Evolutionary conservation across 2,113 vertebrate species (phyloP), one percentile per base, ranked within the genome.

Genomic region (Carassius carassius): DNA sequence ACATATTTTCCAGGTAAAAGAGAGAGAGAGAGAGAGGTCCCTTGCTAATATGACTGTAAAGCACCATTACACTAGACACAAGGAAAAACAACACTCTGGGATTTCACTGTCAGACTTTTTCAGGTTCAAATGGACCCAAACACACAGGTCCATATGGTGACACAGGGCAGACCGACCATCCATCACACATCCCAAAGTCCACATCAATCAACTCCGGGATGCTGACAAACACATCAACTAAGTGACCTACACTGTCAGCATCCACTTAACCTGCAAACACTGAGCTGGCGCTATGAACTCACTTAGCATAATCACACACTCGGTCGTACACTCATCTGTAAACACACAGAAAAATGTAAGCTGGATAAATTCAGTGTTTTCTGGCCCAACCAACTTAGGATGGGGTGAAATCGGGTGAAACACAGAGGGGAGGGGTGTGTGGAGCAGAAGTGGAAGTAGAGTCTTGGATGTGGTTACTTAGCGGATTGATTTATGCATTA

Each of bases 401-500:
- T n/a, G 60, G 47, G 83, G 70, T 51, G 17, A 74, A 32, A 62
- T 44, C 63, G 67, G 72, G 83, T 77, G 84, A 88, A 51, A 78
- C 87, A 83, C 84, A 44, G 32, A 79, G 16, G 79, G 63, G 44
- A 19, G 41, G 78, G 54, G 35, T 47, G 13, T 23, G 21, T 6
- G 21, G 44, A 74, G 72, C 21, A 63, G n/a, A 80, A 37, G 44
- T 65, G 83, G 62, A 67, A 17, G 58, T 17, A 0, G 25, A 21
- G n/a, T 60, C 87, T 88, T 25, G 63, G 89, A 89, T 92, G 90
- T 87, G 91, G 91, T 91, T 93, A 92, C 92, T 94, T 92, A 92
- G 90, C 86, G 90, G 88, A 92, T 92, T 89, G 92, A 93, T 94
- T 70, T 92, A 92, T 93, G 91, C 92, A 93, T 94, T 93, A 91